These are phyloP conservation scores for Grantiella picta DNA, from an alignment of 2,113 vertebrate genomes.

Conservation along the genomic window DNA sequence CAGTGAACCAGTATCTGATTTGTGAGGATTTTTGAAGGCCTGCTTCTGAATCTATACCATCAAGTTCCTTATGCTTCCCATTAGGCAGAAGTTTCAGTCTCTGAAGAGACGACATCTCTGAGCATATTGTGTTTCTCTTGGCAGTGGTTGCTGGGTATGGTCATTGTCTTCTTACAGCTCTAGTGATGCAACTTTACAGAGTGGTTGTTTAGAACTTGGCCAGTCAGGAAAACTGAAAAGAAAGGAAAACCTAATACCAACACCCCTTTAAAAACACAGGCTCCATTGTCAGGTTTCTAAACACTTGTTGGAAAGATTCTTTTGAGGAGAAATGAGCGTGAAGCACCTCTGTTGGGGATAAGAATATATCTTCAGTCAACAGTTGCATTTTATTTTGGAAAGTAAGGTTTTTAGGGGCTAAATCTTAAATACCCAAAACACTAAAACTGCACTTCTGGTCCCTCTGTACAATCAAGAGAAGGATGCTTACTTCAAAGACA, in stretches of 20 bases:
- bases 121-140: accelerated
- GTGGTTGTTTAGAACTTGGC: background rate
- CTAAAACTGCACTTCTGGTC: background rate
- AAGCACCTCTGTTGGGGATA: background rate
- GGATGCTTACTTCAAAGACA: background rate
- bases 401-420: background rate
- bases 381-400: background rate
- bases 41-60: background rate
- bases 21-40: background rate
- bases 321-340: accelerated
- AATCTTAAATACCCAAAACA: background rate
- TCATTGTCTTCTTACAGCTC: background rate
- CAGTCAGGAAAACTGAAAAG: background rate
- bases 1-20: background rate
- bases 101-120: background rate
- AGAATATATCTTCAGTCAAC: background rate
- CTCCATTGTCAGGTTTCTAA: background rate
- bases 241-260: background rate
- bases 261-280: accelerated
- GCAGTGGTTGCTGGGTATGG: background rate
- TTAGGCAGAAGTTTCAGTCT: background rate
- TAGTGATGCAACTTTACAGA: background rate
- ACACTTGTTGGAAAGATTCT: background rate
- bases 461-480: background rate
- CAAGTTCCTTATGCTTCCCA: accelerated